Conservation (phyloP, 37 sponge, comb jelly and placozoan species). For the Haliclona indistincta region DNA sequence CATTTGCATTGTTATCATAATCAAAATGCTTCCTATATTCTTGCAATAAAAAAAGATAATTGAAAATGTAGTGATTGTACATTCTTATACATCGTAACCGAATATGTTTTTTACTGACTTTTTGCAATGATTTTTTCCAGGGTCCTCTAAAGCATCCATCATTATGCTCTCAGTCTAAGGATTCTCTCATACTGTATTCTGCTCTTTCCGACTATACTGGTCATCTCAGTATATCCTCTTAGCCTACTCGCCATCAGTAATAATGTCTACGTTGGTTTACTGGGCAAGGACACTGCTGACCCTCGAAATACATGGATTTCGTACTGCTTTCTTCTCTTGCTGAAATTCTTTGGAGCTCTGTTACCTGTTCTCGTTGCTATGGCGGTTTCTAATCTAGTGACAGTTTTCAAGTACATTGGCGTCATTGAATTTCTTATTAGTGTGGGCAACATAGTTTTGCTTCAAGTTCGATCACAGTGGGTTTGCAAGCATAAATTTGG, state of each 20-base stretch:
- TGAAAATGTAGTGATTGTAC: too few species aligned
- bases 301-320: too few species aligned
- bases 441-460: slow-evolving; percentile 66
- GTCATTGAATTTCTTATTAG: slow-evolving; percentile 72
- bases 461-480: slow-evolving; percentile 70
- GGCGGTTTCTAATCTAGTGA: slow-evolving; percentile 78
- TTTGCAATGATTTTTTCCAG: too few species aligned
- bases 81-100: too few species aligned
- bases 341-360: slow-evolving; percentile 49
- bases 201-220: slow-evolving; percentile 86
- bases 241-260: slow-evolving; percentile 62
- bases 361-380: slow-evolving; percentile 77
- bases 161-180: too few species aligned
- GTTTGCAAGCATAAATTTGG: slow-evolving; percentile 62
- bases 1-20: too few species aligned
- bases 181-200: slow-evolving; percentile 78
- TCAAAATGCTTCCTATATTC: too few species aligned
- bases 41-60: too few species aligned
- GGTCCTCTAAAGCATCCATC: too few species aligned
- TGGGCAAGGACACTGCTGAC: slow-evolving; percentile 57
- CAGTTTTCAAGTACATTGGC: slow-evolving; percentile 82
- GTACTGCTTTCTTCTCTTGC: too few species aligned
- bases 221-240: slow-evolving; percentile 87
- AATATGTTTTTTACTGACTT: too few species aligned
- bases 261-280: slow-evolving; percentile 66